These are phyloP conservation scores for Episyrphus balteatus DNA, from an alignment of 1,140 invertebrate species.

Conservation along the genomic window DNA sequence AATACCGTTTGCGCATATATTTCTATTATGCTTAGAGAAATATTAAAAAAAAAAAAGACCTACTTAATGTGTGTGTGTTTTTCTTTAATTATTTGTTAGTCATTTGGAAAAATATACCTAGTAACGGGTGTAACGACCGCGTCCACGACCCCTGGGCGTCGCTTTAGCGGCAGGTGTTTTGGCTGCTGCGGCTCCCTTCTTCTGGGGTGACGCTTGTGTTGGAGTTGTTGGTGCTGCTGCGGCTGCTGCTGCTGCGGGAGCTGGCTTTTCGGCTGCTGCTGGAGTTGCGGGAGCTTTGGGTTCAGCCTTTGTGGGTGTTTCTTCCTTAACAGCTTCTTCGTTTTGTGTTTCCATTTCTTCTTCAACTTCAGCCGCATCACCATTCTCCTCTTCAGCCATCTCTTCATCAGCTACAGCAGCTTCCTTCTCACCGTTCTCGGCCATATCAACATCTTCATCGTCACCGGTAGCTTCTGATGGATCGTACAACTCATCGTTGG, in stretches of 20 bases:
- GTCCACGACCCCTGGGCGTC: conserved; percentile 29
- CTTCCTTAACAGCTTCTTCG: conserved; percentile 23
- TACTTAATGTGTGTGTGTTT: not conserved
- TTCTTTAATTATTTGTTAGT: conserved; percentile 3
- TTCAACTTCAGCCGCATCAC: conserved; percentile 3
- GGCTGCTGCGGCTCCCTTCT: conserved; percentile 18
- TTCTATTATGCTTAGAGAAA: not conserved
- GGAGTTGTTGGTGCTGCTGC: not conserved
- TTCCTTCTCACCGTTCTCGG: conserved; percentile 14
- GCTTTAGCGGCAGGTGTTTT: conserved; percentile 17
- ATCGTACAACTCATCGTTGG: conserved; percentile 25
- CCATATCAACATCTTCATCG: conserved; percentile 22
- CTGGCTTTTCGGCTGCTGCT: not conserved
- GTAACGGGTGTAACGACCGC: conserved; percentile 33
- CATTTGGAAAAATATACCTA: conserved; percentile 7
- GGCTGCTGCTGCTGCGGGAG: conserved; percentile 4
- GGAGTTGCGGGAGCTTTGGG: not conserved
- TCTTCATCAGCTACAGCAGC: conserved; percentile 12
- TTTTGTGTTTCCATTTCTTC: conserved; percentile 8
- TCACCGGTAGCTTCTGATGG: conserved; percentile 30
- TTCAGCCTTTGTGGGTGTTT: conserved; percentile 9
- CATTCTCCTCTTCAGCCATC: conserved; percentile 1
- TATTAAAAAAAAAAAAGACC: conserved; percentile 1
- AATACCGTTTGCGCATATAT: not conserved
- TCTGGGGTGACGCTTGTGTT: conserved; percentile 18